Evolutionary conservation across 2,888 invertebrate genomes (phyloP), one percentile per base, ranked within the genome.

Genomic region (Agrotis puta): DNA sequence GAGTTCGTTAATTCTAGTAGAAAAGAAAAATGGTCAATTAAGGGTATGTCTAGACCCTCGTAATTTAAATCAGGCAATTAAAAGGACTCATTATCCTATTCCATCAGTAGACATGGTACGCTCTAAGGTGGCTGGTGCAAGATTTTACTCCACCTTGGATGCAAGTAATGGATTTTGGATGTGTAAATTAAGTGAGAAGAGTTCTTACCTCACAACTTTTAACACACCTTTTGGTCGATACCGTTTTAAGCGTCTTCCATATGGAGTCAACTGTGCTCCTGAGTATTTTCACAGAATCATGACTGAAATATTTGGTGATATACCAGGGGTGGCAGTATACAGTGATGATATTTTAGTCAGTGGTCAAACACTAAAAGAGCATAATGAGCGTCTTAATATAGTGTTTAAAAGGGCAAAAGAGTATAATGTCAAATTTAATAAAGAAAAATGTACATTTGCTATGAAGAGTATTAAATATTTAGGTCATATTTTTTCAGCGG

Each of bases 271-370:
- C 18, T n/a, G n/a, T n/a, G n/a, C n/a, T n/a, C n/a, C n/a, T n/a
- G n/a, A n/a, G 18, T 47, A 47, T 47, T 47, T 47, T 47, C 43
- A 43, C 14, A 43, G 6, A n/a, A 51, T 22, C 11, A 50, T 9
- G 50, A 50, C 50, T 50, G 50, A 50, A 50, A 50, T 50, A 7
- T 50, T 50, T 50, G 50, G 6, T 20, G 50, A 50, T 11, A 50
- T 50, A 50, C 50, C 50, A 50, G 50, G 50, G n/a, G 50, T 50
- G 50, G 50, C 50, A 50, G 50, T 50, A 50, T 50, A 50, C 20
- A 50, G 50, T 9, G 20, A 50, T 50, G 11, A 18, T 50, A 50
- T 50, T 50, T 50, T 0, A 43, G 14, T 13, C 13, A 43, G 43
- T n/a, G n/a, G n/a, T n/a, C n/a, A n/a, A n/a, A n/a, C n/a, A n/a